Conservation (phyloP, 2,113 vertebrate species). For the Tor tambroides region DNA sequence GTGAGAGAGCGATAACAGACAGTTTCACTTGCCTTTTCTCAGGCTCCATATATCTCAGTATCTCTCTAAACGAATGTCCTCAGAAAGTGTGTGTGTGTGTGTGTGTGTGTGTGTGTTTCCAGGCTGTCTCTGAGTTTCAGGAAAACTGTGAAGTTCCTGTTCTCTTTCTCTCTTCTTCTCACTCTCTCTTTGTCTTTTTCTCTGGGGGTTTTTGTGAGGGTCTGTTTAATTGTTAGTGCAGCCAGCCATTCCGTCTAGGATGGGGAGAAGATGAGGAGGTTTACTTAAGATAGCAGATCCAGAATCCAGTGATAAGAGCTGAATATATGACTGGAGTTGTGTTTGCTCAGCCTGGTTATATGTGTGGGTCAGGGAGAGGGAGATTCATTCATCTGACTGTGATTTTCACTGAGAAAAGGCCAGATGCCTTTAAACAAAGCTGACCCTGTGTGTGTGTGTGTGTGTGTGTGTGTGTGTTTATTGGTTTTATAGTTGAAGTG, state of each 20-base stretch:
- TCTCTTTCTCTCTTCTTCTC: background rate
- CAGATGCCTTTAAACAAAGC: constrained; percentile 2
- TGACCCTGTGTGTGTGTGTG: background rate
- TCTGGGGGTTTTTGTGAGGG: constrained; percentile 6
- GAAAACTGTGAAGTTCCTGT: constrained; percentile 35
- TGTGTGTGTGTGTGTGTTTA: background rate
- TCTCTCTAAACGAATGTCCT: constrained; percentile 37
- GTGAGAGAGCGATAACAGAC: background rate
- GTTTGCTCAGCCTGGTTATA: constrained; percentile 41
- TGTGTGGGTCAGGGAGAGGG: background rate
- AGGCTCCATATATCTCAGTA: constrained; percentile 10
- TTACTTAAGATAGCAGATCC: constrained; percentile 60
- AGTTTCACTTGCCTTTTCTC: constrained; percentile 21
- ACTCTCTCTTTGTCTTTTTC: background rate
- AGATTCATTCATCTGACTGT: background rate
- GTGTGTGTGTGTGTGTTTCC: background rate
- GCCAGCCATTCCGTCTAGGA: constrained; percentile 7
- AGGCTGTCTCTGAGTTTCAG: constrained; percentile 47
- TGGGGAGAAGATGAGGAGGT: constrained; percentile 46
- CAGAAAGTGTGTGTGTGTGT: background rate
- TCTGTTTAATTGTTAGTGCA: constrained; percentile 51
- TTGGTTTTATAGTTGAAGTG: too few species aligned
- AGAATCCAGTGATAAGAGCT: constrained; percentile 55
- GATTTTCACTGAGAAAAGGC: constrained; percentile 26
- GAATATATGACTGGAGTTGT: constrained; percentile 39